Base-by-base conservation (phyloP, 2,888 invertebrate species). In the Diplazon laetatorius region DNA sequence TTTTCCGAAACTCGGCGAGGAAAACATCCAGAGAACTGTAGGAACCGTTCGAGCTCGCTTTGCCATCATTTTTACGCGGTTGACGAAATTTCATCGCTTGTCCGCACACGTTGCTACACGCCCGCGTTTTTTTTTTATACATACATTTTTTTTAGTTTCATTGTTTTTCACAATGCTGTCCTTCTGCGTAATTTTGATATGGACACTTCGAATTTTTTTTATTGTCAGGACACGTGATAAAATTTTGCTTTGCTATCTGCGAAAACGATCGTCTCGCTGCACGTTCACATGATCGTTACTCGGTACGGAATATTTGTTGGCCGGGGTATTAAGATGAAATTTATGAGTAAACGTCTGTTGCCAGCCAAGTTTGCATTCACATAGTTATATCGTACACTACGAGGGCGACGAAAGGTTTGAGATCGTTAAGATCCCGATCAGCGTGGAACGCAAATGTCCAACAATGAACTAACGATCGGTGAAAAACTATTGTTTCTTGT, bases 381-480 rank as follows among this genome's bases (percentile, higher is more conserved):
- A 25, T 12, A 66, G 52, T 48, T 65, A 22, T 30, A 42, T 25
- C 39, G 55, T 16, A 63, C 66, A n/a, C n/a, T n/a, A n/a, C 68
- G 39, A 63, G 50, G 59, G 71, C 71, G 75, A 79, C 62, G 75
- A 79, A 75, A 79, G 78, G 44, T 75, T 55, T 39, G 42, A 68
- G 78, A 79, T 78, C 48, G 62, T 66, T 12, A 39, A 55, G 59
- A 78, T 71, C 78, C 68, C 63, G 78, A 79, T 76, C 75, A n/a
- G n/a, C n/a, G 68, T 63, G 66, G 68, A 71, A 68, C 75, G 68
- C 72, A 35, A 39, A 63, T 63, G 57, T 48, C 62, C 20, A 63
- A 79, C 63, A 72, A 63, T 60, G 22, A 59, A 30, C 71, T 1
- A 39, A 42, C 52, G n/a, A 52, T 25, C 50, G 10, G 52, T 14